Base-by-base conservation (phyloP, 2,797 vertebrate species). In the Geotria australis region DNA sequence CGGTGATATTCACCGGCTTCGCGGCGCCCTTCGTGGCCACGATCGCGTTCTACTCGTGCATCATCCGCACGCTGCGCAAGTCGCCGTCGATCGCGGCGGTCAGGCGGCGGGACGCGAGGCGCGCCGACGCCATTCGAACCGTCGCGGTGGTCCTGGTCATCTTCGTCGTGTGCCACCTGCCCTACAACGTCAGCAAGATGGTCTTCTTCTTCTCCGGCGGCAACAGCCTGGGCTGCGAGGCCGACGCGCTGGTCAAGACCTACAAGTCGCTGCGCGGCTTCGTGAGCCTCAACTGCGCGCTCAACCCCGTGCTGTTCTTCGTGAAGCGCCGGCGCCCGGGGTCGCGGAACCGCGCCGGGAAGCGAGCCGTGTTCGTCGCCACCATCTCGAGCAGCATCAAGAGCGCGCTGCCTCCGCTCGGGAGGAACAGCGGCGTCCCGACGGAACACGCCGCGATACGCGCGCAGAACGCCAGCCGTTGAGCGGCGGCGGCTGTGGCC, bases 201-300 rank as follows among this genome's bases (percentile, higher is more conserved):
- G 62, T 89, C 57, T 96, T 91, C 68, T 95, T 95, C 66, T 64
- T 75, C 8, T 69, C 77, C 13, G 78, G 88, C 1, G 72, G 84
- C 12, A 59, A 85, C 60, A 24, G 78, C 1, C 74, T 74, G 0
- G 49, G 74, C 58, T 96, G 85, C 48, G 5, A 7, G 5, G 64
- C 71, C 60, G 85, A 89, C 67, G 66, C 82, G 1, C 67, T 93
- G 61, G 95, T 85, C 65, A 73, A 91, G 56, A 69, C 73, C n/a
- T 96, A 91, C 65, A 96, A 96, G 70, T 77, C 85, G 69, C 94
- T 84, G 1, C 71, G 82, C 46, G 85, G 84, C 1, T 70, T 95
- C 66, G 89, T 83, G 49, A 84, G 83, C 55, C 60, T 79, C 66
- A 96, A 89, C 70, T 91, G 89, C 67, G 94, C 83, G 67, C 76